Percentiles rank a stretch among this genome's conserved stretches.
phyloP scores from a whole-genome alignment of 2,888 invertebrate species.

The Diarsia rubi region DNA sequence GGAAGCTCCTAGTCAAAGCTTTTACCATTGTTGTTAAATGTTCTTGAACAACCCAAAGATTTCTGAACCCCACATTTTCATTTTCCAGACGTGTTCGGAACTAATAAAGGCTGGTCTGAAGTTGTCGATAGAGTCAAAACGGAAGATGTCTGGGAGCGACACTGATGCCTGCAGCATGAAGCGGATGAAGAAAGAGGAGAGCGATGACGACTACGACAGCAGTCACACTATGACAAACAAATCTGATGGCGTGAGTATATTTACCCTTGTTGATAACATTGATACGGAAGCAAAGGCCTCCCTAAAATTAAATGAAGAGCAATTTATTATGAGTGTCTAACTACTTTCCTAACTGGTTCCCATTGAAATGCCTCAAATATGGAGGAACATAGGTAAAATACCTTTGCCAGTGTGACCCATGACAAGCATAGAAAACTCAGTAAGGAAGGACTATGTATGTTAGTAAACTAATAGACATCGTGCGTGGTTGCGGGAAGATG shows the following conservation, averaged over 20 bases:
- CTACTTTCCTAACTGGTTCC: background rate
- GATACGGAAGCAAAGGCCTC: background rate
- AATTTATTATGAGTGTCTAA: background rate
- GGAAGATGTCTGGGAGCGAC: slow-evolving; percentile 94
- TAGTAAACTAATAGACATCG: too few relatives aligned
- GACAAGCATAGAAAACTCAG: too few relatives aligned
- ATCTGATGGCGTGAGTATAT: slow-evolving; percentile 88
- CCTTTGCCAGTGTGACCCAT: too few relatives aligned
- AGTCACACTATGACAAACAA: slow-evolving; percentile 89
- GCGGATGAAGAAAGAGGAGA: slow-evolving; percentile 91
- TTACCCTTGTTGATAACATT: background rate
- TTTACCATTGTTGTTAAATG: background rate
- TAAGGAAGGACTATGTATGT: too few relatives aligned
- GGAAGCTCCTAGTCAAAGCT: background rate
- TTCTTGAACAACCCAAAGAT: slow-evolving; percentile 16
- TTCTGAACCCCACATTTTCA: slow-evolving; percentile 45
- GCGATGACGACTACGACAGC: slow-evolving; percentile 92
- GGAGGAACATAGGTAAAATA: too few relatives aligned
- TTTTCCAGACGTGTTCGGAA: slow-evolving; percentile 95
- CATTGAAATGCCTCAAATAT: background rate
- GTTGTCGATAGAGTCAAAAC: slow-evolving; percentile 96
- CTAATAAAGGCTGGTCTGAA: slow-evolving; percentile 97
- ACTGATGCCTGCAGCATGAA: slow-evolving; percentile 84
- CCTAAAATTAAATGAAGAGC: background rate
- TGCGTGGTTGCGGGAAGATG: background rate